Conservation (phyloP, 2,113 vertebrate species). For the Lipophrys pholis region DNA sequence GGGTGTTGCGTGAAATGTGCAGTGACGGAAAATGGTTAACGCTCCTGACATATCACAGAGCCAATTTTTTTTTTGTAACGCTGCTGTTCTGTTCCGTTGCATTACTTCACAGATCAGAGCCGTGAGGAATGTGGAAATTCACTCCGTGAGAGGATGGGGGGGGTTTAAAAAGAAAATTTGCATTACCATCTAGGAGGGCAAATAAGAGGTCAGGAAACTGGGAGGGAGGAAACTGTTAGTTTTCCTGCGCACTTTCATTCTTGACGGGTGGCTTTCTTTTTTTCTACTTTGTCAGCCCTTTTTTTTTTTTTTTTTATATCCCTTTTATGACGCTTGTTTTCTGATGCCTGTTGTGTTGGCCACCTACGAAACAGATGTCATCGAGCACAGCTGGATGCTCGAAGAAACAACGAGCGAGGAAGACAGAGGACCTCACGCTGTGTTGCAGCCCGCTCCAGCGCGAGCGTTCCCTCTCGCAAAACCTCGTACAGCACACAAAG, state of each 20-base stretch:
- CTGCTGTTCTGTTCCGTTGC: constrained; percentile 56
- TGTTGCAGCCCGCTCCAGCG: constrained; percentile 40
- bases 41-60: constrained; percentile 55
- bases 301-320: constrained; percentile 31
- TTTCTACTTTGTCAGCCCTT: constrained; percentile 50
- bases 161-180: not conserved
- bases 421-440: constrained; percentile 51
- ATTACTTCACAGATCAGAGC: constrained; percentile 56
- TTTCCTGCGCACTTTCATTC: constrained; percentile 48
- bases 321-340: constrained; percentile 46
- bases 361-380: constrained; percentile 75
- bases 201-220: constrained; percentile 42
- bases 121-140: constrained; percentile 47
- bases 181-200: constrained; percentile 26
- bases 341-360: constrained; percentile 68
- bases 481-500: constrained; percentile 36
- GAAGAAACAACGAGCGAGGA: constrained; percentile 55
- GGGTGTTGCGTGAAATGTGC: constrained; percentile 57
- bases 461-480: constrained; percentile 28
- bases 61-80: constrained; percentile 52
- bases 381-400: constrained; percentile 66
- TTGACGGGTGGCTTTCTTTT: constrained; percentile 40
- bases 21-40: constrained; percentile 46
- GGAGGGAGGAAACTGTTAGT: constrained; percentile 37
- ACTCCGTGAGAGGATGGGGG: constrained; percentile 42